These are phyloP conservation scores for Meteorus cinctellus DNA, from an alignment of 2,888 invertebrate genomes.

Conservation along the genomic window DNA sequence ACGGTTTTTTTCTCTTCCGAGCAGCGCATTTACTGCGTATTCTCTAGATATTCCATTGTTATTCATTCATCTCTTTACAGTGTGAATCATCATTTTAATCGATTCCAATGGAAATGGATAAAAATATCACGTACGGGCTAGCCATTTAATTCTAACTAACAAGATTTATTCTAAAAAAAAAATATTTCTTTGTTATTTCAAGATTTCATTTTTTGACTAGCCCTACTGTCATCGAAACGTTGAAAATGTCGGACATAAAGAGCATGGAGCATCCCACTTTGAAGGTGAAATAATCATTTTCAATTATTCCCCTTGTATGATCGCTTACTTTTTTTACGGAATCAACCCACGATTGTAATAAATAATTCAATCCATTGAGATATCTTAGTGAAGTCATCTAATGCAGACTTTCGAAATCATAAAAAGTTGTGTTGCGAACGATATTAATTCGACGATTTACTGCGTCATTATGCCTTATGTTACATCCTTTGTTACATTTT, in stretches of 20 bases:
- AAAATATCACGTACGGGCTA: constrained; percentile 18
- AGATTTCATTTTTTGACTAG: constrained; percentile 34
- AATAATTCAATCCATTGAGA: neutral
- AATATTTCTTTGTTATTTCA: constrained; percentile 25
- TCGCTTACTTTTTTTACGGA: neutral
- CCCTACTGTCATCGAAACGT: constrained; percentile 40
- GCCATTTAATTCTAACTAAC: constrained; percentile 4
- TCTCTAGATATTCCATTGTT: constrained; percentile 33
- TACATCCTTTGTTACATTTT: constrained; percentile 15
- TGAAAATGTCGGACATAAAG: constrained; percentile 88
- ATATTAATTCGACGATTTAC: neutral
- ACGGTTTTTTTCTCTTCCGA: constrained; percentile 10
- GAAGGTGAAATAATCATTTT: constrained; percentile 78
- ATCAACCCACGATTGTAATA: neutral
- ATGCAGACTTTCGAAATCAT: neutral
- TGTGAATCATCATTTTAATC: neutral
- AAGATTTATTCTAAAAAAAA: neutral
- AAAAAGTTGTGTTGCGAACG: neutral
- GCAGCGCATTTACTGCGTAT: constrained; percentile 38
- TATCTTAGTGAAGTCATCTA: neutral
- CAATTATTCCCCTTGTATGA: neutral
- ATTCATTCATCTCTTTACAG: constrained; percentile 20
- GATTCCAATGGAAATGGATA: constrained; percentile 20
- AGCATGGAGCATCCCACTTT: constrained; percentile 96
- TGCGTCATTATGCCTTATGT: neutral